Evolutionary conservation across 1,140 invertebrate species (phyloP), one percentile per base, ranked within the genome.

Genomic region (Ridgeia piscesae): DNA sequence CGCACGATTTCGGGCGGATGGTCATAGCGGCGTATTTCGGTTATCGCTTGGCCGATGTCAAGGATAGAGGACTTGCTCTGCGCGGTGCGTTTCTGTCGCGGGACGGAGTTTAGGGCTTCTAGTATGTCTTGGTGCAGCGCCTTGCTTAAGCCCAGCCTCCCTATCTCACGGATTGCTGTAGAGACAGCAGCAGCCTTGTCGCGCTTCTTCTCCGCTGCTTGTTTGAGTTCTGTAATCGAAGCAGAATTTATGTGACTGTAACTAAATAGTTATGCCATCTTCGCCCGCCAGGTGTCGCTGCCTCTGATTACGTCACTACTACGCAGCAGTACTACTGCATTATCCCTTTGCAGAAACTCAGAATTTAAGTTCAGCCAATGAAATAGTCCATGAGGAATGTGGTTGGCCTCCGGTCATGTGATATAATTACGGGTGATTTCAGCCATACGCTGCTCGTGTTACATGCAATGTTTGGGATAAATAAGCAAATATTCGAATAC

Each of bases 31-130:
- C 93, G 89, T 1, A 93, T 91, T 58, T 93, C 93, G 21, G 92
- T 33, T 91, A 93, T 93, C 35, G 93, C 91, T 34, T 91, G 89
- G 58, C 92, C 92, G 33, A 93, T 35, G 77, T 93, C 91, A 27
- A 93, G 34, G 35, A 93, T 93, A 14, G 77, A 21, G 21, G 35
- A 35, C 48, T 88, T 35, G 31, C n/a, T 8, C 4, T 90, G 31
- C 33, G 35, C 42, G 34, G n/a, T 14, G 35, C 91, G 34, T 17
- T 77, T 21, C 58, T 77, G 58, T 77, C 58, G 14, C 27, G 58
- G 11, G 58, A 77, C 17, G 27, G 17, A 21, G 58, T 77, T 77
- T 2, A 4, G 6, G 17, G 58, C 58, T 8, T 9, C 27, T 9
- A 77, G 11, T 2, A 77, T 21, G 2, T 77, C 58, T 9, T 77